These are phyloP conservation scores for Pteropus alecto DNA, from an alignment of 2,113 vertebrate species.

Conservation along the genomic window DNA sequence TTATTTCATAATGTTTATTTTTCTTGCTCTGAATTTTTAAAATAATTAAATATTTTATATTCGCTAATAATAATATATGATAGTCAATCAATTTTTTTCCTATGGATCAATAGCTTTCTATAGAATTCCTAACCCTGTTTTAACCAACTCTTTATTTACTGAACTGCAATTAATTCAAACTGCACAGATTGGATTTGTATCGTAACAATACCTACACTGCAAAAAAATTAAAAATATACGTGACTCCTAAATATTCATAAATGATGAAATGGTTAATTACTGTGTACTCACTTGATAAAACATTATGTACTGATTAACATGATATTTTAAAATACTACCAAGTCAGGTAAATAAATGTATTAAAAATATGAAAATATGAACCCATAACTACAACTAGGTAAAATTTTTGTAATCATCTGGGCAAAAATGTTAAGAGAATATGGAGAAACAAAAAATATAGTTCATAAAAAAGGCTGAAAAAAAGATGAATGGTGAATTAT, in stretches of 20 bases:
- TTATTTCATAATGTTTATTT: neutral
- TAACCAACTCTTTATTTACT: neutral
- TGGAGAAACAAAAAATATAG: neutral
- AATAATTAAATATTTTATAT: neutral
- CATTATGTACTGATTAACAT: neutral
- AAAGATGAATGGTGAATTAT: neutral
- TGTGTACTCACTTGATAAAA: neutral
- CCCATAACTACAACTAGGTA: neutral
- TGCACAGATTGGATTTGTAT: neutral
- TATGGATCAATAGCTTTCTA: neutral
- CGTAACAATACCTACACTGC: neutral
- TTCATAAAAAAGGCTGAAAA: neutral
- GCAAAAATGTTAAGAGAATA: neutral
- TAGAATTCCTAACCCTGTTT: neutral
- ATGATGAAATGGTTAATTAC: neutral
- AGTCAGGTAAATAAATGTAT: neutral
- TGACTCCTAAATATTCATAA: slow-evolving; percentile 4
- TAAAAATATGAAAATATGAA: neutral
- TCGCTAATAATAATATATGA: neutral
- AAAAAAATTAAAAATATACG: neutral
- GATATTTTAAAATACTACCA: slow-evolving; percentile 14
- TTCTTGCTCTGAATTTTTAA: neutral
- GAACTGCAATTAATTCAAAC: neutral
- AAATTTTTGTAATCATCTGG: neutral
- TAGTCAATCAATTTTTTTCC: neutral